Evolutionary conservation across 2,113 vertebrate genomes (phyloP), one percentile per base, ranked within the genome.

Genomic region (Himantopus leucocephalus): DNA sequence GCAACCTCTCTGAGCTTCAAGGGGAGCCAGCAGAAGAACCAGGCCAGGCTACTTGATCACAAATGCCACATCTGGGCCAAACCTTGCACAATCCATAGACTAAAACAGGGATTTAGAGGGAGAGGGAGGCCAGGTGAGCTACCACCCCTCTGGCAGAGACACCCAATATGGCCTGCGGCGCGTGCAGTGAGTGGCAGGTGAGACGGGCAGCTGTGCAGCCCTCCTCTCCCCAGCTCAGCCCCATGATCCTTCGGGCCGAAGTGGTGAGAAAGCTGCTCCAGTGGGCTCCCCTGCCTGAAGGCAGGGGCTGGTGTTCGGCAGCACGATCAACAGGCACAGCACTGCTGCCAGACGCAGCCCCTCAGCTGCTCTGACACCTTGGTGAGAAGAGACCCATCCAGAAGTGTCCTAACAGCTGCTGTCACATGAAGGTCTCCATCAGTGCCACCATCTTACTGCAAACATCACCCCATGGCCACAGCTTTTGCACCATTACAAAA

Each of bases 281-380:
- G 22, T 10, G 74, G 45, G 35, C 75, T 85, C 32, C 32, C 24
- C 35, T 59, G 67, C 67, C 53, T 75, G 30, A 48, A 22, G 13
- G 30, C 62, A 75, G 39, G 10, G 18, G 26, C 59, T 76, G 50
- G n/a, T 59, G 70, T 43, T 53, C 50, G 34, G 55, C 45, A 84
- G 35, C 60, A 43, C 5, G 1, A 75, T 15, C 64, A 80, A 55
- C 0, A 0, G 41, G 18, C 64, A 84, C 3, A 2, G 45, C 45
- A 67, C 55, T 58, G 39, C 60, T 58, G n/a, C 48, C 72, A 77
- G 45, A 66, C 3, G 2, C 47, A 81, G 39, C 37, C 2, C 1
- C 39, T 32, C 14, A 67, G 87, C 70, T 3, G 4, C 37, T 67
- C 24, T 87, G 45, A 75, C 1, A 2, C 52, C 50, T 37, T 14